Base-by-base conservation (phyloP, 2,113 vertebrate species). In the Megaleporinus macrocephalus region DNA sequence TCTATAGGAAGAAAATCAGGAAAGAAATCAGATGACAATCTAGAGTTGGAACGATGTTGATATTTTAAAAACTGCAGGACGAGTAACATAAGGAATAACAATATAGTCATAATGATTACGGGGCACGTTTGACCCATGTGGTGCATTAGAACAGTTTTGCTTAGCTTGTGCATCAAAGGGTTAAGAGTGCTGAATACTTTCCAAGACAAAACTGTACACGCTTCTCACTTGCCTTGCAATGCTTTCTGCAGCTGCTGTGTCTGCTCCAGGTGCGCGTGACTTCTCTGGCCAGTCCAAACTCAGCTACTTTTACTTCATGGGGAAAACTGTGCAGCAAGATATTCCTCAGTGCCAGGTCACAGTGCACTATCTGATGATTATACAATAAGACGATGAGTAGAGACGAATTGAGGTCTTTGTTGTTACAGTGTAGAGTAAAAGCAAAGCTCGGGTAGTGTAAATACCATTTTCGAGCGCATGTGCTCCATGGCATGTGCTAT, bases 271-370 rank as follows among this genome's bases (percentile, higher is more conserved):
- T 82, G 49, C 79, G 71, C 0, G 83, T 86, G 18, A 92, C 27
- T 62, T 93, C 91, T 59, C 83, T 87, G 41, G 93, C 91, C 79
- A 93, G 78, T 11, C 93, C 88, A 0, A 94, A 94, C 86, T 94
- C 93, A 0, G 87, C 84, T 59, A 94, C 84, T 33, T 93, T 94
- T 65, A 93, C 89, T 82, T 93, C 92, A 88, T 88, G 90, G 0
- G 93, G 93, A 82, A 93, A 93, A 71, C 62, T 89, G 65, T 86
- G 88, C 18, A 94, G 87, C 91, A 94, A 83, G 80, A 94, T 81
- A 63, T 94, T 94, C 75, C 93, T 87, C 74, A 93, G 85, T 72
- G 91, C 91, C 86, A 94, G 72, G 83, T 94, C 91, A 81, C 92
- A 89, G 87, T 94, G 93, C 15, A 92, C 53, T 0, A 93, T 89